These are phyloP conservation scores for Carcina quercana DNA, from an alignment of 2,888 invertebrate genomes.

Conservation along the genomic window DNA sequence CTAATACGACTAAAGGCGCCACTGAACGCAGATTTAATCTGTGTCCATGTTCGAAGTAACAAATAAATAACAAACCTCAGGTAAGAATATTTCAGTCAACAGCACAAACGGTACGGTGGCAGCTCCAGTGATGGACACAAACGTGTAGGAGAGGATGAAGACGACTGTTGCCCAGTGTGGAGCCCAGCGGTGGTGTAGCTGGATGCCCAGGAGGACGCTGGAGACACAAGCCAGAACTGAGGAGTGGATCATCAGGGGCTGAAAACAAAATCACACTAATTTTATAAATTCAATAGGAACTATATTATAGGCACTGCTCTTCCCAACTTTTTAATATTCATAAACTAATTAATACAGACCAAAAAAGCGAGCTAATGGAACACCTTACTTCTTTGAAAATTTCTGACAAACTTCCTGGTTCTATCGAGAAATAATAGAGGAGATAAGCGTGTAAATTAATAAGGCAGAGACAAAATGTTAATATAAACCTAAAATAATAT, in stretches of 20 bases:
- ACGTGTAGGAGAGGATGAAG: constrained; percentile 32
- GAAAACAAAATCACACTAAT: constrained; percentile 12
- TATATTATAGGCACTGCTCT: no score
- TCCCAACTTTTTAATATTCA: no score
- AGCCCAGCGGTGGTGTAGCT: constrained; percentile 42
- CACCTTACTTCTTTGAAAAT: neutral
- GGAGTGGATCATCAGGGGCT: constrained; percentile 39
- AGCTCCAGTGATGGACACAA: constrained; percentile 33
- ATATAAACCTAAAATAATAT: no score
- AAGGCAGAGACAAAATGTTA: no score
- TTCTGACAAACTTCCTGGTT: no score
- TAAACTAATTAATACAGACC: no score
- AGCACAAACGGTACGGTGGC: constrained; percentile 45
- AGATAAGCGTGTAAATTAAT: no score
- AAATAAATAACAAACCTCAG: constrained; percentile 45
- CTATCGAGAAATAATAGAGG: no score
- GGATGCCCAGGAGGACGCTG: constrained; percentile 36
- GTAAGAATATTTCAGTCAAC: constrained; percentile 40
- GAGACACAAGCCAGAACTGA: constrained; percentile 28
- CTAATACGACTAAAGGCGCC: no score
- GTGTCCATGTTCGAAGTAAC: no score
- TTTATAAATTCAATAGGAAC: neutral
- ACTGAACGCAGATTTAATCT: no score
- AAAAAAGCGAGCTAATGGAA: neutral
- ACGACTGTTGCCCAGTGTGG: constrained; percentile 36